Evolutionary conservation across 2,113 vertebrate genomes (phyloP), one percentile per base, ranked within the genome.

Genomic region (Callionymus lyra): DNA sequence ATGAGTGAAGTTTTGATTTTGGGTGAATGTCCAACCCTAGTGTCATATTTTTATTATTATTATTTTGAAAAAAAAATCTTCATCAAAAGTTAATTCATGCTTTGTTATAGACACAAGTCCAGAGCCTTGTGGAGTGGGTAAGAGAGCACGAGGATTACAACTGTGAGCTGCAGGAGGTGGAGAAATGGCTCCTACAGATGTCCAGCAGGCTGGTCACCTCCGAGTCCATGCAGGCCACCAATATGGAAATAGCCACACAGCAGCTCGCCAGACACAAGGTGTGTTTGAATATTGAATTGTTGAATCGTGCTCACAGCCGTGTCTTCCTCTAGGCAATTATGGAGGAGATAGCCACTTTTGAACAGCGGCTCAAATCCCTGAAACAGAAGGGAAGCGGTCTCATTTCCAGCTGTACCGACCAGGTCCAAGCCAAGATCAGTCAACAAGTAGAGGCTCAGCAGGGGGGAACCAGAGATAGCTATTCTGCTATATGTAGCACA

Each of bases 201-300:
- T 97, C 94, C 8, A 85, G 88, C 63, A 74, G 91, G 41, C 74
- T 97, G 66, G 86, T 95, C 53, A 87, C 87, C 1, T 88, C 89
- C 1, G 91, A 93, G 46, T 85, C 92, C 6, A 80, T 90, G 79
- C 91, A 92, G 66, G 86, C 76, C 12, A 84, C 74, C 56, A 91
- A 56, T 44, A 87, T 98, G 53, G 93, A 99, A 76, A 79, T 82
- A 50, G 85, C 92, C 10, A 93, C 93, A 18, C 94, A 99, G 46
- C 92, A 98, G 9, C 81, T 98, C 44, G 95, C 95, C 39, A 85
- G 86, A 18, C 93, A 99, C 74, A 99, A 99, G 90, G 95, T 98
- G 40, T 52, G 1, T 6, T 18, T n/a, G 10, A 15, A 13, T 16
- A 10, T 3, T 15, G 14, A 6, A 39, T 9, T 16, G 15, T 0